Conservation (phyloP, 1,140 invertebrate genomes). For the Aethina tumida region DNA sequence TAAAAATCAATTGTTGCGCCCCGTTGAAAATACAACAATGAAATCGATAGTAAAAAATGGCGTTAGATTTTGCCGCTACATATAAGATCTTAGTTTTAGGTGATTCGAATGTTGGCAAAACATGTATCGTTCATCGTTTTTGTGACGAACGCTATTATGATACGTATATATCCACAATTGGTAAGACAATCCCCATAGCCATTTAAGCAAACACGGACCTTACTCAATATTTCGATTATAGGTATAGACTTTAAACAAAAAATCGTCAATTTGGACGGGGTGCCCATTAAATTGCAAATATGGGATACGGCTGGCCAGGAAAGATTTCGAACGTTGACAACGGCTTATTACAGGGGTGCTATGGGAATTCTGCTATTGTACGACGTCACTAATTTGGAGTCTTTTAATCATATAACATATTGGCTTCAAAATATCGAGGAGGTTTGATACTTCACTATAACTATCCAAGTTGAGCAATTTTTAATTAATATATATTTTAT, state of each 20-base stretch:
- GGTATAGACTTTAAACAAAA: slow-evolving; percentile 89
- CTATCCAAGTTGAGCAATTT: slow-evolving; percentile 2
- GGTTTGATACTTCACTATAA: slow-evolving; percentile 35
- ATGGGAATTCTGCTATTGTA: slow-evolving; percentile 84
- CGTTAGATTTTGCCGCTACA: slow-evolving; percentile 70
- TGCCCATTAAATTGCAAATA: slow-evolving; percentile 78
- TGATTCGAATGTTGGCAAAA: slow-evolving; percentile 87
- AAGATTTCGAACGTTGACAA: slow-evolving; percentile 71
- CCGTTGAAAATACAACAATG: too few species aligned
- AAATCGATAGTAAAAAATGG: slow-evolving; percentile 54
- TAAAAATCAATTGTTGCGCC: too few species aligned
- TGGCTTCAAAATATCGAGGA: slow-evolving; percentile 82
- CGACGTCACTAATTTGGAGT: slow-evolving; percentile 76
- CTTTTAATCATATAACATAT: slow-evolving; percentile 77
- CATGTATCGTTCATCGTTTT: slow-evolving; percentile 83
- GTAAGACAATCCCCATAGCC: slow-evolving; percentile 45
- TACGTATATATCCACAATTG: slow-evolving; percentile 85
- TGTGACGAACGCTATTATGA: slow-evolving; percentile 85
- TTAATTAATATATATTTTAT: slow-evolving; percentile 22
- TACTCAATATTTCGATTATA: slow-evolving; percentile 10
- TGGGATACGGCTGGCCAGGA: slow-evolving; percentile 73
- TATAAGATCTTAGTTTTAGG: slow-evolving; percentile 81
- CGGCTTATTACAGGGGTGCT: slow-evolving; percentile 76
- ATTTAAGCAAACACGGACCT: not conserved
- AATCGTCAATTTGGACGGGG: slow-evolving; percentile 75